phyloP scores from a whole-genome alignment of 2,113 vertebrate genomes.

The Ornithorhynchus anatinus region DNA sequence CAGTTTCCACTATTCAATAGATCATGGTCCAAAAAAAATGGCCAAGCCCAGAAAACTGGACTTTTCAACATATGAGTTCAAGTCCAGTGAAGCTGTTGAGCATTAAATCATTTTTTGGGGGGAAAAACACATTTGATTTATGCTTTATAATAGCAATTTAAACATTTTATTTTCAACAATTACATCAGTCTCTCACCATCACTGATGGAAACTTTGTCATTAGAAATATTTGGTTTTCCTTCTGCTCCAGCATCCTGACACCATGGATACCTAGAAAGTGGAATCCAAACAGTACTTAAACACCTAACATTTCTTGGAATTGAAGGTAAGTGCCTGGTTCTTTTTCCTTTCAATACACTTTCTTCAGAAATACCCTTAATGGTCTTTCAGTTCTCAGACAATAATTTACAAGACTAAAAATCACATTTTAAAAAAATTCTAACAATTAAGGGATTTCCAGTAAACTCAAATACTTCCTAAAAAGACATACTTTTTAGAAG shows the following conservation, averaged over 20 bases:
- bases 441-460: too few species aligned
- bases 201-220: neutral
- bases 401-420: neutral
- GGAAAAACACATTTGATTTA: neutral
- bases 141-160: neutral
- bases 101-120: neutral
- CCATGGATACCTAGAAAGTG: neutral
- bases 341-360: neutral
- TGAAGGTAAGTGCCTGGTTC: neutral
- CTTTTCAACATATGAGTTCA: neutral
- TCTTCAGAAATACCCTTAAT: neutral
- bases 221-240: neutral
- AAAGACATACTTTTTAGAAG: too few species aligned
- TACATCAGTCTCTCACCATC: neutral
- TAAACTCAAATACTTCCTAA: too few species aligned
- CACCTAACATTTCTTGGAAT: neutral
- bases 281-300: neutral
- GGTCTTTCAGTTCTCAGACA: neutral
- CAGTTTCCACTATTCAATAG: too few species aligned
- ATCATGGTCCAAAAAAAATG: neutral
- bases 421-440: too few species aligned
- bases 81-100: neutral
- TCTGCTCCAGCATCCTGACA: neutral
- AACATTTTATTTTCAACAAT: neutral
- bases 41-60: neutral